Base-by-base conservation (phyloP, 1,140 invertebrate species). In the Eriosoma lanigerum region DNA sequence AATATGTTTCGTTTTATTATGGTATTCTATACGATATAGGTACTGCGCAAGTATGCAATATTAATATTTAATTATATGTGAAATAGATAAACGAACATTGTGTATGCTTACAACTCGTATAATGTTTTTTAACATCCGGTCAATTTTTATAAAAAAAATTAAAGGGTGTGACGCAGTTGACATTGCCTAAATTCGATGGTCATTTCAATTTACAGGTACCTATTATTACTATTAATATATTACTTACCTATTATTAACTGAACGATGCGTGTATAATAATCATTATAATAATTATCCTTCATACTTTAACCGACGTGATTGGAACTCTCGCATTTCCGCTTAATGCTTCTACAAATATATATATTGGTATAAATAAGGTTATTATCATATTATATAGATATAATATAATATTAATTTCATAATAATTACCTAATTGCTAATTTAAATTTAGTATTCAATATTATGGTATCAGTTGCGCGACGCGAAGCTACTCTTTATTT, bases 91-190 rank as follows among this genome's bases (percentile, higher is more conserved):
- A 38, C 62, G 32, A 66, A 19, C 17, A 64, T 66, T 66, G 32
- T 66, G 44, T 12, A 21, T 38, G 3, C 21, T 32, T 32, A 38
- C 3, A 4, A 10, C n/a, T 5, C 62, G 4, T 29, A 21, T n/a
- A n/a, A 44, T 38, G 32, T 66, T 66, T n/a, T 66, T 66, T 66
- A 38, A 66, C 32, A 66, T 66, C 62, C 62, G 62, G 62, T 66
- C 32, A 21, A 13, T 66, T 19, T 1, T 19, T n/a, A 21, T 19
- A 21, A 66, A 66, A 66, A n/a, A 66, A 66, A 66, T 66, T 29
- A 62, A 38, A 38, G 19, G 62, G 62, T 44, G 62, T 66, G 62
- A 32, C 19, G 3, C 21, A 44, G 32, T 66, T 66, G 62, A 66
- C 62, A 66, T 66, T 66, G 62, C 62, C 32, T 19, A 66, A 66